Conservation (phyloP, 2,888 invertebrate genomes). For the Stegophylla sp. region DNA sequence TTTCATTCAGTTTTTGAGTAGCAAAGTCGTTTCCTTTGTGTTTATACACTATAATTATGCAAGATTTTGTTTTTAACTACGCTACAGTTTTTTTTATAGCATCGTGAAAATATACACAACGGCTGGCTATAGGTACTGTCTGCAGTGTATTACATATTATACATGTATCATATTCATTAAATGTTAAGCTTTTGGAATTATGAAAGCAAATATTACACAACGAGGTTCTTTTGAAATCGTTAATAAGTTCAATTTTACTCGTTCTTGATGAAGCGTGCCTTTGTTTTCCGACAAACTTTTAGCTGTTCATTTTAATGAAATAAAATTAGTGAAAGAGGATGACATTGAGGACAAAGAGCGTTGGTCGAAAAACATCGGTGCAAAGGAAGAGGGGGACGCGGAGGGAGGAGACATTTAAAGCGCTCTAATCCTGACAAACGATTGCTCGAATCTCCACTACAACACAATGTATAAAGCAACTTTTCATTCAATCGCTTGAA, state of each 20-base stretch:
- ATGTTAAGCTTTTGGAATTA: constrained; percentile 11
- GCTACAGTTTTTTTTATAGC: too few relatives aligned
- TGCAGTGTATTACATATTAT: background rate
- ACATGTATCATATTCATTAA: background rate
- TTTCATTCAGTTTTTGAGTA: too few relatives aligned
- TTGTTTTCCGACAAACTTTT: constrained; percentile 35
- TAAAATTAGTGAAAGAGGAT: constrained; percentile 43
- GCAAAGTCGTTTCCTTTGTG: too few relatives aligned
- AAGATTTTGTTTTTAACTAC: too few relatives aligned
- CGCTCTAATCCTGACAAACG: constrained; percentile 54
- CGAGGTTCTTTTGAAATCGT: constrained; percentile 27
- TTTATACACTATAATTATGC: too few relatives aligned
- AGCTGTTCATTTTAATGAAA: constrained; percentile 54
- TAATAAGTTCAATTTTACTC: constrained; percentile 43
- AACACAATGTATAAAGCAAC: constrained; percentile 26
- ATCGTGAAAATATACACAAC: too few relatives aligned
- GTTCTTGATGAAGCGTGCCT: constrained; percentile 8
- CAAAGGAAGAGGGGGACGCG: constrained; percentile 7
- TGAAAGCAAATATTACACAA: background rate
- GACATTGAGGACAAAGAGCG: constrained; percentile 29
- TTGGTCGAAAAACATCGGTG: constrained; percentile 38
- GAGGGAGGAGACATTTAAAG: constrained; percentile 38
- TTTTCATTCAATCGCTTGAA: constrained; percentile 48
- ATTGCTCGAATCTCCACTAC: constrained; percentile 33
- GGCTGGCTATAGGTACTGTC: too few relatives aligned